These are phyloP conservation scores for Phalacrocorax carbo DNA, from an alignment of 2,113 vertebrate species.

Conservation along the genomic window DNA sequence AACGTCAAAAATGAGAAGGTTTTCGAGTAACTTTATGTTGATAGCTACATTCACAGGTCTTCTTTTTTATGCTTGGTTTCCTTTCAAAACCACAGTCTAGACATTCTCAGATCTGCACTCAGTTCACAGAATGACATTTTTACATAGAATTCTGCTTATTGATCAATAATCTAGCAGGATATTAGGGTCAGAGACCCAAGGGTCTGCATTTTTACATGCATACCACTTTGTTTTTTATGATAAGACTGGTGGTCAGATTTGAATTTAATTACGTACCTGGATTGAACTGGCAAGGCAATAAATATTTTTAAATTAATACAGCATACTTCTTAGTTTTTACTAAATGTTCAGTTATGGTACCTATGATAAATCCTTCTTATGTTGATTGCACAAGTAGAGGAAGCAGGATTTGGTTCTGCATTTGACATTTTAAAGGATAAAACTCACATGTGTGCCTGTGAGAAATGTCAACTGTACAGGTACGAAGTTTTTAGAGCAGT, in stretches of 20 bases:
- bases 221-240: not conserved
- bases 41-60: not conserved
- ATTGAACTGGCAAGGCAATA: not conserved
- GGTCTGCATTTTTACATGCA: not conserved
- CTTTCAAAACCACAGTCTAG: slow-evolving; percentile 50
- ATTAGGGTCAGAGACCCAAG: not conserved
- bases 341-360: not conserved
- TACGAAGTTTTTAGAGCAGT: not conserved
- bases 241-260: not conserved
- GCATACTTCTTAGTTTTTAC: not conserved
- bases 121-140: not conserved
- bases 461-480: not conserved
- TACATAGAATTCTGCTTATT: not conserved
- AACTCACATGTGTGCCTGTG: not conserved
- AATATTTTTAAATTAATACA: not conserved
- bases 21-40: not conserved
- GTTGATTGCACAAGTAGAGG: not conserved
- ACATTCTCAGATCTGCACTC: not conserved
- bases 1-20: not conserved
- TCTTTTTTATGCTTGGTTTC: not conserved
- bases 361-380: not conserved
- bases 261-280: not conserved
- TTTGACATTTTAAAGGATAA: not conserved
- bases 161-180: not conserved
- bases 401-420: not conserved